Percentiles rank a stretch among this genome's conserved stretches.
phyloP scores from a whole-genome alignment of 1,140 invertebrate species.

The Eupristina koningsbergeri region DNA sequence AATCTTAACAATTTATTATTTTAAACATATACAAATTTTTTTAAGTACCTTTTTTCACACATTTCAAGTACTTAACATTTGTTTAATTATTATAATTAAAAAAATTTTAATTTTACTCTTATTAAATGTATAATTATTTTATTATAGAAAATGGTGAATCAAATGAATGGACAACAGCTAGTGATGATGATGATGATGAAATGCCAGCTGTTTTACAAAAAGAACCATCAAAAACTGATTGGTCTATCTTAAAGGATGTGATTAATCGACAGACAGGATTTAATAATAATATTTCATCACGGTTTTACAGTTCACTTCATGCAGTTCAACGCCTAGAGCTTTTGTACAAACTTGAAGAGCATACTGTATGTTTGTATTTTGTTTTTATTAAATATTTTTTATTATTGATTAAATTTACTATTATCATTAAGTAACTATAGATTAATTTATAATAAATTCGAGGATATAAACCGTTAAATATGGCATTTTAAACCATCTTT shows the following conservation, averaged over 20 bases:
- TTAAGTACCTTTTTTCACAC: too few species aligned
- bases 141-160: constrained; percentile 57
- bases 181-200: constrained; percentile 66
- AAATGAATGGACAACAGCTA: constrained; percentile 62
- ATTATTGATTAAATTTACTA: constrained; percentile 11
- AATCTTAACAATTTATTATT: too few species aligned
- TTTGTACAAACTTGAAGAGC: constrained; percentile 84
- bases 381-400: constrained; percentile 36
- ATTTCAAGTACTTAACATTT: too few species aligned
- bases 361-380: constrained; percentile 70
- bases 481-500: not conserved
- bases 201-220: constrained; percentile 75
- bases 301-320: constrained; percentile 87
- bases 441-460: too few species aligned
- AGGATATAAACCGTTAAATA: constrained; percentile 5
- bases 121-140: not conserved
- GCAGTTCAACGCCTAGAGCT: constrained; percentile 87
- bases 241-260: constrained; percentile 77
- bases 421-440: not conserved
- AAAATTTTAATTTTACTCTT: not conserved
- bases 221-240: constrained; percentile 79
- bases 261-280: constrained; percentile 77
- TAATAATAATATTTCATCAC: constrained; percentile 78
- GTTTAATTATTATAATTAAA: not conserved
- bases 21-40: too few species aligned